A percentile compares a stretch with the other conserved stretches of the same genome.
These are phyloP conservation scores for Triplophysa dalaica DNA, from an alignment of 2,113 vertebrate genomes.

Conservation along the genomic window DNA sequence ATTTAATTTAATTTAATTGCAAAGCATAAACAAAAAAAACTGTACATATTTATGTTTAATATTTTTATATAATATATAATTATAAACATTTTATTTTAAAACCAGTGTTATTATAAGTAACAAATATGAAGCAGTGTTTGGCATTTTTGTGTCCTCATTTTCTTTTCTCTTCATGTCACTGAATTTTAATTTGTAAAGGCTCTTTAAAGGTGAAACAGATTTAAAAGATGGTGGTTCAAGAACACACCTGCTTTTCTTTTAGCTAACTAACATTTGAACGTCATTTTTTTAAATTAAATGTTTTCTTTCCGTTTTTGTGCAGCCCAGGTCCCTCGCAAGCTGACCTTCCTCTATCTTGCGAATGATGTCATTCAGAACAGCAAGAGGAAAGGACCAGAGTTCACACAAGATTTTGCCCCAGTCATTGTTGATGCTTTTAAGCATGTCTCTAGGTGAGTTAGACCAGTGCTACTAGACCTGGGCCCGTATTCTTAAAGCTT, in stretches of 20 bases:
- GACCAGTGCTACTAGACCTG: neutral
- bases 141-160: neutral
- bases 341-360: slow-evolving; percentile 97
- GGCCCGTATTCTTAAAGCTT: too few relatives aligned
- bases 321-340: slow-evolving; percentile 94
- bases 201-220: neutral
- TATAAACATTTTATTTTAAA: neutral
- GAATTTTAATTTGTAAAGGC: neutral
- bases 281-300: neutral
- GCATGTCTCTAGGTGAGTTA: slow-evolving; percentile 89
- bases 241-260: neutral
- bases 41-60: too few relatives aligned
- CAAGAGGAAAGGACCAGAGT: slow-evolving; percentile 97
- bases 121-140: neutral
- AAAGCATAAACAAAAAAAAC: too few relatives aligned
- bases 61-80: too few relatives aligned
- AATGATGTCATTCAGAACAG: slow-evolving; percentile 99
- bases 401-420: slow-evolving; percentile 96
- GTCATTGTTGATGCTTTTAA: slow-evolving; percentile 96
- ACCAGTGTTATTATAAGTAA: too few relatives aligned
- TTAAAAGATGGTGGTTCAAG: neutral
- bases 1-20: neutral
- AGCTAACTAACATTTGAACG: neutral
- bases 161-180: neutral
- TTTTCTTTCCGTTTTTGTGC: slow-evolving; percentile 49